These are phyloP conservation scores for Thera britannica DNA, from an alignment of 2,888 invertebrate genomes.

Conservation along the genomic window DNA sequence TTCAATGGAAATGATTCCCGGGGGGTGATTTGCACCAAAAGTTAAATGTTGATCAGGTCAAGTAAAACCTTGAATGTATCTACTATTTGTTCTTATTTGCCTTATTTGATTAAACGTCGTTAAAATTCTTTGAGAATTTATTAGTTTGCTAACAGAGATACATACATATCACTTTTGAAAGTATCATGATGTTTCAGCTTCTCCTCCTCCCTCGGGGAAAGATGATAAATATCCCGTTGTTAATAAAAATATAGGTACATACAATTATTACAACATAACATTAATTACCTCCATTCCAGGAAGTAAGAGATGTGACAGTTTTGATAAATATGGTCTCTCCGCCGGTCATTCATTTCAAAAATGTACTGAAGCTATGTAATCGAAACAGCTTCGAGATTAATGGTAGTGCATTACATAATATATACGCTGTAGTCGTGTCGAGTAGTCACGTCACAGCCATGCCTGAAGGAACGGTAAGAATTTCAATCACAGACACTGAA, in stretches of 20 bases:
- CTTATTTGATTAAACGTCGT: not conserved
- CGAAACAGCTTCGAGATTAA: slow-evolving; percentile 34
- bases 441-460: slow-evolving; percentile 51
- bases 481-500: slow-evolving; percentile 61
- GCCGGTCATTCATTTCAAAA: slow-evolving; percentile 31
- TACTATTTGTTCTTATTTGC: too few species aligned
- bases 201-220: too few species aligned
- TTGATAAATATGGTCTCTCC: slow-evolving; percentile 29
- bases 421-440: slow-evolving; percentile 35
- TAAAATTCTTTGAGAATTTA: not conserved
- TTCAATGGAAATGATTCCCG: slow-evolving; percentile 60
- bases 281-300: not conserved
- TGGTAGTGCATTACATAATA: slow-evolving; percentile 26
- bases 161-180: too few species aligned
- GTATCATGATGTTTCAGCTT: too few species aligned
- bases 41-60: not conserved
- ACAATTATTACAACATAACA: not conserved
- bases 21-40: slow-evolving; percentile 22
- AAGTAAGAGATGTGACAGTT: slow-evolving; percentile 8
- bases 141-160: too few species aligned
- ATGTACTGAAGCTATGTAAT: slow-evolving; percentile 25
- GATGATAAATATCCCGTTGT: too few species aligned
- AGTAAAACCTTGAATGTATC: not conserved
- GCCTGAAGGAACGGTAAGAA: slow-evolving; percentile 60
- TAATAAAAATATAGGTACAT: not conserved